Evolutionary conservation across 2,113 vertebrate genomes (phyloP).

Genomic region (Pao palembangensis): DNA sequence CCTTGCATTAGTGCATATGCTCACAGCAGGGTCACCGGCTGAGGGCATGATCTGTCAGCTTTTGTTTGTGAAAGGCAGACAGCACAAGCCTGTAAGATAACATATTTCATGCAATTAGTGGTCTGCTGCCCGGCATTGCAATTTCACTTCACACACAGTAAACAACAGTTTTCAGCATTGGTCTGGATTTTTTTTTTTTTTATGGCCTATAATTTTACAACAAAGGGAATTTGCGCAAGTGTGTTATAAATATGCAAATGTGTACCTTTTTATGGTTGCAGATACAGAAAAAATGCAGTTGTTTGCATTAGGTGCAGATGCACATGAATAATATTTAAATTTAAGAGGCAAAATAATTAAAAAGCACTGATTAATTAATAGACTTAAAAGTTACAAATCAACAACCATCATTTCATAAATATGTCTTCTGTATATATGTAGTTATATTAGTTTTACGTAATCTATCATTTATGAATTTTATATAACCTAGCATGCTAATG

Average conservation of each 20-base stretch:
- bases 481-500: no score
- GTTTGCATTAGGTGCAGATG: no score
- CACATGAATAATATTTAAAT: no score
- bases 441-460: no score
- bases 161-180: slow-evolving; percentile 19
- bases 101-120: slow-evolving; percentile 75
- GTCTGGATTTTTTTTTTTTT: neutral
- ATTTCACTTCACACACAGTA: slow-evolving; percentile 15
- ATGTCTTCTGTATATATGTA: no score
- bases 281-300: no score
- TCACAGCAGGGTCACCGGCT: slow-evolving; percentile 75
- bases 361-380: no score
- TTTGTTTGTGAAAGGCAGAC: slow-evolving; percentile 73
- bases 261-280: no score
- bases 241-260: neutral
- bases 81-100: slow-evolving; percentile 73
- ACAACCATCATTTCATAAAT: no score
- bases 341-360: neutral
- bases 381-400: no score
- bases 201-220: neutral
- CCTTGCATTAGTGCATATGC: slow-evolving; percentile 77
- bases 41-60: slow-evolving; percentile 75
- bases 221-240: neutral
- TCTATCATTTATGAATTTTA: no score
- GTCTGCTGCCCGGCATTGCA: slow-evolving; percentile 40